These are phyloP conservation scores for Drosophila seclusa DNA, from an alignment of 2,888 invertebrate species.

Conservation along the genomic window DNA sequence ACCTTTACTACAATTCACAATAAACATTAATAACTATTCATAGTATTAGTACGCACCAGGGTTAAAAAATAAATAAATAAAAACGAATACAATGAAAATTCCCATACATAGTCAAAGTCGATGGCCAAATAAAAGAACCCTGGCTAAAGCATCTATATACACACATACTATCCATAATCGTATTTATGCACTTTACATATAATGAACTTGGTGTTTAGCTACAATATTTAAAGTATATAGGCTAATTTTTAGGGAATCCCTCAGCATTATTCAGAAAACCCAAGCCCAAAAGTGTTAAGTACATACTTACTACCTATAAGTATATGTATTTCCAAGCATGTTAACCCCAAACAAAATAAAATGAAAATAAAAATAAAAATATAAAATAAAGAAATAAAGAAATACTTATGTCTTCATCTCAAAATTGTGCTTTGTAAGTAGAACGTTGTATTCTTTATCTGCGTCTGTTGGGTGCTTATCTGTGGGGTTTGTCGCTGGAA, in stretches of 20 bases:
- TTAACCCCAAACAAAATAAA: conserved; percentile 60
- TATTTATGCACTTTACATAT: conserved; percentile 53
- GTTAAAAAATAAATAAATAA: neutral
- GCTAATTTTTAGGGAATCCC: conserved; percentile 50
- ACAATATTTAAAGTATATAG: conserved; percentile 41
- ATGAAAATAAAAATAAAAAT: conserved; percentile 43
- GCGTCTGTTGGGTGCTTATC: conserved; percentile 47
- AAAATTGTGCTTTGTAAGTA: conserved; percentile 27
- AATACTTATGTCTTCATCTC: conserved; percentile 39
- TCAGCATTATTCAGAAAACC: conserved; percentile 59
- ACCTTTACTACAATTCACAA: conserved; percentile 33
- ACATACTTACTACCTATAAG: conserved; percentile 28
- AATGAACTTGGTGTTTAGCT: conserved; percentile 55
- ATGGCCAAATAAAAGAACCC: conserved; percentile 31
- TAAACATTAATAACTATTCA: conserved; percentile 14
- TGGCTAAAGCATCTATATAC: conserved; percentile 16
- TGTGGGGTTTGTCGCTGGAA: conserved; percentile 42
- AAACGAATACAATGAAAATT: neutral
- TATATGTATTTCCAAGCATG: conserved; percentile 68
- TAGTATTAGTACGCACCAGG: conserved; percentile 18
- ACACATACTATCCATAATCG: conserved; percentile 30
- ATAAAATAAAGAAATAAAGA: conserved; percentile 43
- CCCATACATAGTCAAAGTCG: conserved; percentile 13
- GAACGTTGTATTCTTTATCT: conserved; percentile 35
- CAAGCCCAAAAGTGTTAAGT: conserved; percentile 27